Evolutionary conservation across 2,797 vertebrate species (phyloP).

Genomic region (Poeciliopsis turneri): DNA sequence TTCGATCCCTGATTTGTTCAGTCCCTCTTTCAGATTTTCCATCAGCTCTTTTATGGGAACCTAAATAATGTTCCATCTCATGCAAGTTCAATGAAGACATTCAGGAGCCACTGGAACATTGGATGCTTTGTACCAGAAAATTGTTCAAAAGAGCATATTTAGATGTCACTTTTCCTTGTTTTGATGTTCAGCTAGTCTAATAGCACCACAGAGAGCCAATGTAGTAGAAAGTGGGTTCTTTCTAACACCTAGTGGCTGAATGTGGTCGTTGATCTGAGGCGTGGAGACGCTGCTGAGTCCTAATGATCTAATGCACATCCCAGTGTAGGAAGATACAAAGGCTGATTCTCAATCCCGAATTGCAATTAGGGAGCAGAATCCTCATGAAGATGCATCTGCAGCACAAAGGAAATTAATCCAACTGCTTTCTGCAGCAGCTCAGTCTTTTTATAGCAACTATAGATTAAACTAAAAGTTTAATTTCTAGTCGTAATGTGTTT

Average conservation of each 20-base stretch:
- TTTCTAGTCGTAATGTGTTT: slow-evolving; percentile 29
- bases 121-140: slow-evolving; percentile 26
- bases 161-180: slow-evolving; percentile 60
- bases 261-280: slow-evolving; percentile 19
- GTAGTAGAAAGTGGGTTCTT: slow-evolving; percentile 45
- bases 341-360: slow-evolving; percentile 31
- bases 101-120: slow-evolving; percentile 16
- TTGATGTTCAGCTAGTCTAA: slow-evolving; percentile 53
- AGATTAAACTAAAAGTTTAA: slow-evolving; percentile 48
- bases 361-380: slow-evolving; percentile 29
- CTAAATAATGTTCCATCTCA: slow-evolving; percentile 38
- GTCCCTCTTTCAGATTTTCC: slow-evolving; percentile 9
- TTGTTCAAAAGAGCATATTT: slow-evolving; percentile 59
- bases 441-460: slow-evolving; percentile 17
- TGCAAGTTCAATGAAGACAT: slow-evolving; percentile 38
- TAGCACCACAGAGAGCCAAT: slow-evolving; percentile 35
- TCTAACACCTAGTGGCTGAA: slow-evolving; percentile 46
- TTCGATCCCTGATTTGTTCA: slow-evolving; percentile 3
- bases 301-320: slow-evolving; percentile 18
- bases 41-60: slow-evolving; percentile 29
- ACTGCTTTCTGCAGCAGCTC: slow-evolving; percentile 16
- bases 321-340: background rate
- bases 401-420: slow-evolving; percentile 20
- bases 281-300: slow-evolving; percentile 26
- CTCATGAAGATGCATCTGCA: slow-evolving; percentile 34